Evolutionary conservation across 2,113 vertebrate species (phyloP).

Genomic region (Candoia aspera): DNA sequence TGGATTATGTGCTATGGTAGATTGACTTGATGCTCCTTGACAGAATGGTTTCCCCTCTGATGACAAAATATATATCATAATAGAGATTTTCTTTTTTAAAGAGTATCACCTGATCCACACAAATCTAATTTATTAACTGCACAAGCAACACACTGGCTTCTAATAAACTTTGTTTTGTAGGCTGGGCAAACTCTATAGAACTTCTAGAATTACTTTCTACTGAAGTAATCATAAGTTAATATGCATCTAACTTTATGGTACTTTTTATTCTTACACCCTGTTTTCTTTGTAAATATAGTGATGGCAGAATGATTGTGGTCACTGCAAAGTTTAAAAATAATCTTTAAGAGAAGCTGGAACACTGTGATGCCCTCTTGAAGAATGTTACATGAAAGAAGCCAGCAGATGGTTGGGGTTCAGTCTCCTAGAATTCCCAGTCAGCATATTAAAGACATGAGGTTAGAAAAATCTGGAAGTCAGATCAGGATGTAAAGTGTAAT

Average conservation of each 20-base stretch:
- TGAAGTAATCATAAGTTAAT: background rate
- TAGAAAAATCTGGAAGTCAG: too few relatives aligned
- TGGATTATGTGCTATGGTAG: background rate
- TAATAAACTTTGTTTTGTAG: background rate
- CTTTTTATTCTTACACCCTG: accelerated
- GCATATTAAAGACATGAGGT: background rate
- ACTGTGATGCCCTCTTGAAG: background rate
- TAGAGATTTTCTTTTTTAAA: background rate
- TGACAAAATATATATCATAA: background rate
- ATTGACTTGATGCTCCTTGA: slow-evolving; percentile 14
- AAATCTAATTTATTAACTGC: background rate
- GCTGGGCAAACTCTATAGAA: background rate
- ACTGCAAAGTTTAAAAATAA: background rate
- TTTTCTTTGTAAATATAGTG: background rate
- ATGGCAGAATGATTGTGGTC: slow-evolving; percentile 16
- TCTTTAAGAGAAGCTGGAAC: background rate
- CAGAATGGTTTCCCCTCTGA: slow-evolving; percentile 23
- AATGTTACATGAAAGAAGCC: background rate
- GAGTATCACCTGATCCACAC: background rate
- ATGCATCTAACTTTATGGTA: background rate
- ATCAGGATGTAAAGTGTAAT: background rate
- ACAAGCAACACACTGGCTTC: background rate
- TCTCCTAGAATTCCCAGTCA: background rate
- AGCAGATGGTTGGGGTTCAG: background rate
- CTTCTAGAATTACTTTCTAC: background rate